Evolutionary conservation across 2,113 vertebrate species (phyloP), one percentile per base, ranked within the genome.

Genomic region (Nerophis lumbriciformis): DNA sequence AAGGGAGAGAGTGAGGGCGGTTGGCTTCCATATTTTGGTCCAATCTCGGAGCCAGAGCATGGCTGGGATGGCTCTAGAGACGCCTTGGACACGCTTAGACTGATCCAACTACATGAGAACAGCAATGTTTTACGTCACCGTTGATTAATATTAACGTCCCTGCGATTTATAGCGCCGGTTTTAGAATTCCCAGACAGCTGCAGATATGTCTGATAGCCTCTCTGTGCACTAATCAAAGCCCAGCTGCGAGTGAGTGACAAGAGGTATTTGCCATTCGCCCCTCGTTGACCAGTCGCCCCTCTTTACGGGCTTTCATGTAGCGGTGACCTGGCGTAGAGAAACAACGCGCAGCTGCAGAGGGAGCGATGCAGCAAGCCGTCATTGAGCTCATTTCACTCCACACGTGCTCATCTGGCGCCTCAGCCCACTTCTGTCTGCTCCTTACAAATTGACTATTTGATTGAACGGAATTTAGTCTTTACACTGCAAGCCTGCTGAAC

Each of bases 181-280:
- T 42, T 28, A 28, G 28, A 28, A 28, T 42, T 42, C 39, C 10
- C 39, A 8, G 10, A 73, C 71, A 56, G 78, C 80, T 78, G 42
- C 10, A 45, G 77, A 86, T 70, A 65, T 51, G 35, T 61, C 66
- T 5, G 67, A 82, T 75, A 66, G 66, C 37, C 63, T 73, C 68
- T 74, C 68, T 75, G 63, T 64, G 61, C 42, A 69, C 71, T 83
- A 79, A 83, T 85, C 68, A 85, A 82, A 76, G 66, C 80, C 84
- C 81, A 85, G 82, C 79, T 86, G 83, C 75, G 70, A 61, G 52
- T 15, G 58, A 71, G 64, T 58, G 51, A 65, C 72, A 57, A 58
- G 38, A 63, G 76, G 61, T 56, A 73, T 78, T 72, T 63, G 70
- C 53, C 53, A 51, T 44, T 67, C 66, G 55, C 6, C 12, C 28